Conservation (phyloP, 2,888 invertebrate genomes). For the Diloba caeruleocephala region DNA sequence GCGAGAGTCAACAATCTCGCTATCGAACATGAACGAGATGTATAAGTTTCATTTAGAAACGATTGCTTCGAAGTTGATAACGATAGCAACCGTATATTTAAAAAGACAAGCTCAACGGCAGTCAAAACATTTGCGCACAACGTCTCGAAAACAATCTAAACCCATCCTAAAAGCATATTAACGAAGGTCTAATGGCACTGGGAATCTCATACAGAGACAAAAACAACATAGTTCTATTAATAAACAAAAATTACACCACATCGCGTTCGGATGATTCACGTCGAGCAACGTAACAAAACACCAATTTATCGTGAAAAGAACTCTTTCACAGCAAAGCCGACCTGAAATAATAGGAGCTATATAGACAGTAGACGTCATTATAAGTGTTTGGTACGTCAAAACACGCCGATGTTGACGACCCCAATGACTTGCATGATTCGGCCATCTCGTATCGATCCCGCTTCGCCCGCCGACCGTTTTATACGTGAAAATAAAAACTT, state of each 20-base stretch:
- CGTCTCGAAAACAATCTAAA: neutral
- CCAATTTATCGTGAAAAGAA: constrained; percentile 50
- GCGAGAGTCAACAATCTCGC: constrained; percentile 16
- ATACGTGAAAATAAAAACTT: constrained; percentile 35
- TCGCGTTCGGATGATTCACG: constrained; percentile 44
- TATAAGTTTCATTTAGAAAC: constrained; percentile 9
- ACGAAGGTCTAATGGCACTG: constrained; percentile 6
- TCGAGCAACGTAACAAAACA: constrained; percentile 48
- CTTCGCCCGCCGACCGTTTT: constrained; percentile 57
- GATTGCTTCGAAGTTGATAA: constrained; percentile 13
- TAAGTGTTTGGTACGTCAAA: constrained; percentile 72
- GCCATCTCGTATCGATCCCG: constrained; percentile 75
- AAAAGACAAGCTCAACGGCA: neutral
- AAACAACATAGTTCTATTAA: constrained; percentile 30
- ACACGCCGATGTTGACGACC: constrained; percentile 79
- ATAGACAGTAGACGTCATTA: constrained; percentile 66
- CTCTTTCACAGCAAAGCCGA: constrained; percentile 42
- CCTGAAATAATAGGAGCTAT: constrained; percentile 60
- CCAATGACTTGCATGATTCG: constrained; percentile 80
- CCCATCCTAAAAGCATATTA: constrained; percentile 6
- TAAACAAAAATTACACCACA: constrained; percentile 46
- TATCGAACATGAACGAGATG: constrained; percentile 1
- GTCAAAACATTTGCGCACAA: no score
- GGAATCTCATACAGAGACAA: constrained; percentile 24
- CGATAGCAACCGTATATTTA: constrained; percentile 2